Evolutionary conservation across 1,140 invertebrate genomes (phyloP).

Genomic region (Heliothis virescens): DNA sequence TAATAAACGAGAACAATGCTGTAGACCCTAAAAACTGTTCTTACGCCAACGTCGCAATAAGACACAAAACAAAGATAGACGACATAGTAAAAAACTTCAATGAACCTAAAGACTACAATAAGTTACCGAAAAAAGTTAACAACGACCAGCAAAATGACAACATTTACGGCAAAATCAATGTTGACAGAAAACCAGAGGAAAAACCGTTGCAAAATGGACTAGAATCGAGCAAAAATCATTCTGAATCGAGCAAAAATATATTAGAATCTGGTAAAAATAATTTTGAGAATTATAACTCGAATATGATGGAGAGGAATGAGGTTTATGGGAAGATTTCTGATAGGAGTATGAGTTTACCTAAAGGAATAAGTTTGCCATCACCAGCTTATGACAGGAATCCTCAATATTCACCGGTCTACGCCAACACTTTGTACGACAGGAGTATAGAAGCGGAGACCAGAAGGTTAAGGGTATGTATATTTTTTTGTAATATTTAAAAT

Average conservation of each 20-base stretch:
- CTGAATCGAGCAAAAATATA: slow-evolving; percentile 14
- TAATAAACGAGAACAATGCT: slow-evolving; percentile 79
- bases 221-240: slow-evolving; percentile 26
- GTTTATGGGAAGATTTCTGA: slow-evolving; percentile 67
- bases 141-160: slow-evolving; percentile 73
- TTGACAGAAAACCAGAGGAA: slow-evolving; percentile 57
- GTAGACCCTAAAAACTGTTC: slow-evolving; percentile 77
- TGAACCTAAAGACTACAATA: slow-evolving; percentile 61
- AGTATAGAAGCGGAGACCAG: slow-evolving; percentile 74
- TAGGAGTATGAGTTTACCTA: slow-evolving; percentile 50
- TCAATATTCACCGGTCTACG: slow-evolving; percentile 78
- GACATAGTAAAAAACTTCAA: slow-evolving; percentile 82
- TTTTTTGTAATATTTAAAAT: slow-evolving; percentile 23
- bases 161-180: slow-evolving; percentile 77
- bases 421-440: slow-evolving; percentile 71
- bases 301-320: slow-evolving; percentile 53
- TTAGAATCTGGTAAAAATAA: slow-evolving; percentile 57
- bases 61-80: slow-evolving; percentile 81
- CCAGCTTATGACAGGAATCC: slow-evolving; percentile 76
- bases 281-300: slow-evolving; percentile 43
- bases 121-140: slow-evolving; percentile 76
- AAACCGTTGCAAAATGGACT: slow-evolving; percentile 62
- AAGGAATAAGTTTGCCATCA: slow-evolving; percentile 61
- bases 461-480: slow-evolving; percentile 71
- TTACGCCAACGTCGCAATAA: slow-evolving; percentile 79